phyloP scores from a whole-genome alignment of 2,113 vertebrate genomes.

The Corydoras sp. region DNA sequence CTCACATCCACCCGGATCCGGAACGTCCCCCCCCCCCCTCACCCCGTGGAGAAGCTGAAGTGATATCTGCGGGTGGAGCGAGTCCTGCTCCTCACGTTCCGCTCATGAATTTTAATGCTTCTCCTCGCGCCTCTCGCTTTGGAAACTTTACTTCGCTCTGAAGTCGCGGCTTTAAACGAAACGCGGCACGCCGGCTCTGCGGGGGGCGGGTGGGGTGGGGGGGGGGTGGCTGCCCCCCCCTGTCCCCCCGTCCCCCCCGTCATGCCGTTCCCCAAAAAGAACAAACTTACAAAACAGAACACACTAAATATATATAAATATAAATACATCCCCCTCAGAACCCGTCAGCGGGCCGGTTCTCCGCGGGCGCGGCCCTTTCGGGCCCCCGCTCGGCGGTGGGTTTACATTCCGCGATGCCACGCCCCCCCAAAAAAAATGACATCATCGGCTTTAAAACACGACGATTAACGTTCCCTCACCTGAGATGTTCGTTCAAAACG shows the following conservation, averaged over 20 bases:
- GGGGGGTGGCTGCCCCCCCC: background rate
- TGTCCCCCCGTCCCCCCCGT: background rate
- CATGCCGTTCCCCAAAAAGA: slow-evolving; percentile 12
- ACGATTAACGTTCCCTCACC: too few species aligned
- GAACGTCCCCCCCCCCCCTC: too few species aligned
- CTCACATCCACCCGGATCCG: too few species aligned
- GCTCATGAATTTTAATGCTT: too few species aligned
- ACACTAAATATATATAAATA: slow-evolving; percentile 5
- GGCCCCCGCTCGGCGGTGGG: background rate
- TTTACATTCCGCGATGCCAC: too few species aligned
- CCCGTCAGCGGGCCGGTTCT: background rate
- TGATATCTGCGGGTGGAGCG: too few species aligned
- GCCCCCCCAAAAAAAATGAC: too few species aligned
- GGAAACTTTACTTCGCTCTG: background rate
- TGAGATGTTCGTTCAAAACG: too few species aligned
- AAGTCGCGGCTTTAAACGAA: slow-evolving; percentile 14
- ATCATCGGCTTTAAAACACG: too few species aligned
- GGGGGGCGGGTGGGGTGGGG: background rate
- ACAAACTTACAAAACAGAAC: slow-evolving; percentile 20
- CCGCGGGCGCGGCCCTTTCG: slow-evolving; percentile 20
- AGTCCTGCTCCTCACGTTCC: too few species aligned
- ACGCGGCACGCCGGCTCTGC: background rate
- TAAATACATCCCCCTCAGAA: slow-evolving; percentile 5
- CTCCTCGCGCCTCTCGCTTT: background rate
- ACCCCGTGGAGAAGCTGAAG: too few species aligned